Conservation (phyloP, 1,140 invertebrate species). For the Spodoptera litura region DNA sequence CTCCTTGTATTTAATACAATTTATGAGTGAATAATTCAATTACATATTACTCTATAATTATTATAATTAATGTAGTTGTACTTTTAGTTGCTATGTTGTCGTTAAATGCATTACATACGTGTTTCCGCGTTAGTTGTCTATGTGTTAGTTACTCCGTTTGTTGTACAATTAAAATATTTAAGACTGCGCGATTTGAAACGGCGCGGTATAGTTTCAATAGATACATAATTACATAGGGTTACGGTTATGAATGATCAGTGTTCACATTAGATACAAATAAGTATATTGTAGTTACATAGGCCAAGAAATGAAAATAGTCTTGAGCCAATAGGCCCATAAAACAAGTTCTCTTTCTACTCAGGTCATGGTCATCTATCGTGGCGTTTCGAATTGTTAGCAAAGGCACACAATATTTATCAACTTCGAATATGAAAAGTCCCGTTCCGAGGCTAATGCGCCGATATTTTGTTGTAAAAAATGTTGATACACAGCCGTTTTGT, state of each 20-base stretch:
- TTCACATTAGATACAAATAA: constrained; percentile 12
- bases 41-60: not conserved
- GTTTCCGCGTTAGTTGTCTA: constrained; percentile 14
- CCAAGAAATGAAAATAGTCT: not conserved
- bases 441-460: not conserved
- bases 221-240: constrained; percentile 5
- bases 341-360: not conserved
- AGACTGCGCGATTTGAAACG: constrained; percentile 25
- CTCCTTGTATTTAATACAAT: not conserved
- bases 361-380: constrained; percentile 4
- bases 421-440: constrained; percentile 39
- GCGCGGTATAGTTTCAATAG: constrained; percentile 5
- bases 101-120: constrained; percentile 17
- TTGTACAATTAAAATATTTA: constrained; percentile 37
- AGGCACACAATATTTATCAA: constrained; percentile 10
- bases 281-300: constrained; percentile 6
- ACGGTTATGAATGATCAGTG: not conserved
- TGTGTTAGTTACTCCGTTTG: constrained; percentile 24
- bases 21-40: not conserved
- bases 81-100: not conserved
- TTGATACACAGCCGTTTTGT: constrained; percentile 22
- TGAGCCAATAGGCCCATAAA: not conserved
- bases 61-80: constrained; percentile 2
- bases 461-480: constrained; percentile 29
- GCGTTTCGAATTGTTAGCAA: constrained; percentile 7